Percentiles rank a stretch among this genome's conserved stretches.
Evolutionary conservation across 2,113 vertebrate genomes (phyloP).

Genomic region (Brachyhypopomus occidentalis): DNA sequence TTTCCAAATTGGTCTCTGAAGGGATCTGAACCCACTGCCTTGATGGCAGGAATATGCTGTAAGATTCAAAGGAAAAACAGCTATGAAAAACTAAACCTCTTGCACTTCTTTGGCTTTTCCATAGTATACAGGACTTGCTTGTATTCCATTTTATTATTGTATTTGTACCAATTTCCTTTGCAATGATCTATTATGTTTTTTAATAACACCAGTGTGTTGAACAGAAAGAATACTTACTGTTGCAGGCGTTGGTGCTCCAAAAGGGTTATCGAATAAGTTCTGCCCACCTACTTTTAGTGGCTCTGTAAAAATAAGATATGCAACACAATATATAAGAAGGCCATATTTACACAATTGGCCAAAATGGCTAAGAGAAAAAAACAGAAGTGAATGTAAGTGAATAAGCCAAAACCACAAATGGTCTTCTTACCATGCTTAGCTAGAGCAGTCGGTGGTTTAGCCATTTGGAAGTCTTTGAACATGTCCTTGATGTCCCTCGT

Average conservation of each 20-base stretch:
- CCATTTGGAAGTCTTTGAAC: conserved; percentile 86
- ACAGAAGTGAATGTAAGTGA: not conserved
- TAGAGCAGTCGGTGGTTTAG: conserved; percentile 78
- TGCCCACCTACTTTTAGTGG: conserved; percentile 46
- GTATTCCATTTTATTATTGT: too few relatives aligned
- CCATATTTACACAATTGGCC: not conserved
- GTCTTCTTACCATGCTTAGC: conserved; percentile 75
- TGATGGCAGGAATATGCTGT: conserved; percentile 50
- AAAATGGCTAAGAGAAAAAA: not conserved
- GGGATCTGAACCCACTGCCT: conserved; percentile 46
- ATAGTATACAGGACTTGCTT: too few relatives aligned
- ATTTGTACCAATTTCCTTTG: too few relatives aligned
- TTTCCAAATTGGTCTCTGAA: conserved; percentile 55
- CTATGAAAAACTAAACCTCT: not conserved
- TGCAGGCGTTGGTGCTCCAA: conserved; percentile 39
- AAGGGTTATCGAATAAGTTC: conserved; percentile 51
- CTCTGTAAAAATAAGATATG: conserved; percentile 34
- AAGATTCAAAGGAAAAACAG: not conserved
- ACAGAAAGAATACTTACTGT: conserved; percentile 34
- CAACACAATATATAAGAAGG: not conserved
- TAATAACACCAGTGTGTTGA: not conserved
- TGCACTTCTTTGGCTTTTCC: not conserved
- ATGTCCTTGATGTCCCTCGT: conserved; percentile 80
- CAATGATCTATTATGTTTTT: too few relatives aligned
- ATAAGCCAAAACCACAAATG: conserved; percentile 52